Base-by-base conservation (phyloP, 2,888 invertebrate species). In the Tipula vernalis region DNA sequence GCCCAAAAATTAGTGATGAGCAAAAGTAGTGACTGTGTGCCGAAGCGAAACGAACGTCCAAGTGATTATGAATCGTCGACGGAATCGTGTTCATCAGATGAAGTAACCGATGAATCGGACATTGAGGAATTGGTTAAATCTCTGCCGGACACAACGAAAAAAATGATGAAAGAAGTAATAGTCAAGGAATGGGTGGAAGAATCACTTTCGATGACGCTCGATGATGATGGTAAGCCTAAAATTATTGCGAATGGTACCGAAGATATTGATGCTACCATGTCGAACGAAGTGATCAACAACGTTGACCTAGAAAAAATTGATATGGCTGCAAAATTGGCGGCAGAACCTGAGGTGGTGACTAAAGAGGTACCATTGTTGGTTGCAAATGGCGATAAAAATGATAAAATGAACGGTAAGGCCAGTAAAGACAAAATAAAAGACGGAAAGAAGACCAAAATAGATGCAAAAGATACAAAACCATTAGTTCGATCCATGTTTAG, bases 401-500 rank as follows among this genome's bases (percentile, higher is more conserved):
- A 5, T 2, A 36, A 88, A 89, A 85, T 87, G 90, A 90, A 88
- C 89, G 89, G 87, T 92, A 90, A 88, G 89, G 91, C 85, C 90
- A 89, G 5, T 88, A 91, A 86, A 89, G 92, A 88, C 92, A 92
- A 90, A 90, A 91, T 88, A 91, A 91, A 87, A 83, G 90, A 85
- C 88, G 90, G 89, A 89, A 88, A 15, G 88, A 88, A 36, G 57
- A 87, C 39, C 90, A 89, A 71, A 8, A n/a, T 0, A 5, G 8
- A 4, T 6, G 8, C 36, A 84, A 39, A 3, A 3, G 39, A 39
- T 3, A 89, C 89, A 87, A 57, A 87, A 89, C 90, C 89, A 89
- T 93, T 93, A 44, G 87, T 90, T 0, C 91, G 90, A 88, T 92
- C 92, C 89, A 91, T 93, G 88, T 89, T 93, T 3, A 87, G 88